Base-by-base conservation (phyloP, 2,797 vertebrate species). In the Sebastiscus albofasciatus region DNA sequence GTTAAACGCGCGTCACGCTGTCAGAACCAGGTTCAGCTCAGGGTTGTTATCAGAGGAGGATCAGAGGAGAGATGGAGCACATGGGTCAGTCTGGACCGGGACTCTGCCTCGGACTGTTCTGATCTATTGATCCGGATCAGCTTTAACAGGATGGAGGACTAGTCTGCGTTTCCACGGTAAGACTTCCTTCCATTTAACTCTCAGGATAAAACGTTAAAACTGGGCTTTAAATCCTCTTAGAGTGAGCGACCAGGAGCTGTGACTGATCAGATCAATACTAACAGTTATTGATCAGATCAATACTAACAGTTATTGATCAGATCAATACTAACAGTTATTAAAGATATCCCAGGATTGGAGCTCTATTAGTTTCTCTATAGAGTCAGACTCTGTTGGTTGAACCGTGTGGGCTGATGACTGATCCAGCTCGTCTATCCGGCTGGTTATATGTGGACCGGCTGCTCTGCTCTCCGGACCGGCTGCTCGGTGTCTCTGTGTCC, bases 1-100 rank as follows among this genome's bases (percentile, higher is more conserved):
- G 86, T 87, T 87, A 90, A 87, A 87, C 16, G 2, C 75, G 72
- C 92, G 92, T 94, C 92, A 92, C 87, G 26, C 74, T 77, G 91
- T 89, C 88, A 77, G 26, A 75, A 87, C 82, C 76, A 72, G 87
- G 62, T 66, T 77, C 70, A 42, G 81, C 84, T 89, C 89, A 6
- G 79, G 39, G 29, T 83, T 92, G 91, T 90, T 93, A 39, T 16
- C 46, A 49, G 46, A 49, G 46, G 36, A 39, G 13, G 89, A 86
- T 39, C 79, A 87, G 79, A 84, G 82, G 67, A 73, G 36, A 80
- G 84, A 87, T 79, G 89, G 66, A 73, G 88, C 93, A 92, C 93
- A 93, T 92, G 93, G 88, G 61, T 84, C 79, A 18, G 67, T 13
- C 36, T 39, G 83, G 83, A 83, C 71, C 27, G 77, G 70, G 61